Conservation (phyloP, 2,888 invertebrate genomes). For the Saturnia japonica region DNA sequence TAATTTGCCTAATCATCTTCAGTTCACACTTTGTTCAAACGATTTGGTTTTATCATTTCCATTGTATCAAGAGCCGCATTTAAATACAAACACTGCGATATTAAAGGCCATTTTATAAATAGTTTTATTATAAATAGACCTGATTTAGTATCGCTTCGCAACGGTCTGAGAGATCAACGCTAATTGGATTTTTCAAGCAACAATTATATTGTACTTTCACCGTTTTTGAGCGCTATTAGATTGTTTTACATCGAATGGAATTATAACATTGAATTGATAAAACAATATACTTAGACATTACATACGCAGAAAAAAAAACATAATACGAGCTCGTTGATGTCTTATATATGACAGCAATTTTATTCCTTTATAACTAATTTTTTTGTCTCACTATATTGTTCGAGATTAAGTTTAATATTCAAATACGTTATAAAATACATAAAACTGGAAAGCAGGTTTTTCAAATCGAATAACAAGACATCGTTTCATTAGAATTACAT, state of each 20-base stretch:
- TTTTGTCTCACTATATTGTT: not conserved
- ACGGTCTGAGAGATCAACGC: constrained; percentile 1
- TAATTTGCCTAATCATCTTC: not conserved
- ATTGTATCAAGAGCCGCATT: constrained; percentile 9
- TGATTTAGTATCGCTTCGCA: not conserved
- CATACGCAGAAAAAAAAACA: not conserved
- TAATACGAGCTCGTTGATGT: constrained; percentile 22
- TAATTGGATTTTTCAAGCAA: constrained; percentile 15
- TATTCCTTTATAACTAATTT: not conserved
- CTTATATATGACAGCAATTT: constrained; percentile 19
- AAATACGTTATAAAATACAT: not conserved
- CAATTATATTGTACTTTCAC: constrained; percentile 24
- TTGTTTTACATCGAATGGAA: constrained; percentile 15
- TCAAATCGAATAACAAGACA: not conserved
- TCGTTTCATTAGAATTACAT: not conserved
- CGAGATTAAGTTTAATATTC: not conserved
- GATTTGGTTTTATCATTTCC: not conserved
- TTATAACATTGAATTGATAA: constrained; percentile 13
- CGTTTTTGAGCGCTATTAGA: constrained; percentile 13
- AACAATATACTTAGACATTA: not conserved
- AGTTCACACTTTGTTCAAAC: constrained; percentile 8
- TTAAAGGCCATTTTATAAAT: not conserved
- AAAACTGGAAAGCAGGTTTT: no score
- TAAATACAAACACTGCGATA: not conserved
- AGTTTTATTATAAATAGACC: not conserved